Conservation (phyloP, 2,888 invertebrate genomes). For the Epinotia nisella region DNA sequence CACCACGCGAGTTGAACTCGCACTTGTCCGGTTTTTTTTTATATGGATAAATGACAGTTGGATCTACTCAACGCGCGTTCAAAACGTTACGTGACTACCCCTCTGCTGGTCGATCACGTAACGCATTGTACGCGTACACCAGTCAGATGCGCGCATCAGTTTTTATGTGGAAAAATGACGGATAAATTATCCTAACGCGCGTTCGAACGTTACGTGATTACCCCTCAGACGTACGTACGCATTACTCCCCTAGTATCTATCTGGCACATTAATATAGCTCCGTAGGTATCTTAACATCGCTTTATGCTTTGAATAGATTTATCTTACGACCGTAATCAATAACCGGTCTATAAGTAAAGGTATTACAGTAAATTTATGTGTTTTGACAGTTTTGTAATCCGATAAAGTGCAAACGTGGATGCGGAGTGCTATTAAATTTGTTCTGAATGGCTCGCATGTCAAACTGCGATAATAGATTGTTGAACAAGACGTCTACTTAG, state of each 20-base stretch:
- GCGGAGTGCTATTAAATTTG: constrained; percentile 30
- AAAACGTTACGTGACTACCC: too few species aligned
- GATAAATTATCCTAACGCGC: too few species aligned
- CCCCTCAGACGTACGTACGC: too few species aligned
- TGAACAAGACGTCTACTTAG: constrained; percentile 8
- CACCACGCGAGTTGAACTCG: too few species aligned
- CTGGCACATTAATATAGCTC: background rate
- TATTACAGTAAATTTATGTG: constrained; percentile 18
- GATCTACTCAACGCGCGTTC: too few species aligned
- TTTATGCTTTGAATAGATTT: constrained; percentile 2
- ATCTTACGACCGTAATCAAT: constrained; percentile 13
- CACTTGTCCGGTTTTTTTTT: too few species aligned
- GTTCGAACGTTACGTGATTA: too few species aligned
- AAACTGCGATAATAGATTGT: constrained; percentile 31
- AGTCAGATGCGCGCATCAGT: too few species aligned
- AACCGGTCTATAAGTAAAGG: constrained; percentile 1
- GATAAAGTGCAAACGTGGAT: constrained; percentile 32
- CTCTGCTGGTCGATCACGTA: too few species aligned
- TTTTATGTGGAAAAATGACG: too few species aligned
- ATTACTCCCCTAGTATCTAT: background rate
- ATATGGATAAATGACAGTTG: too few species aligned
- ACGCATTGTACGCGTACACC: too few species aligned
- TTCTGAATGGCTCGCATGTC: constrained; percentile 39
- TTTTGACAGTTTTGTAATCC: constrained; percentile 38
- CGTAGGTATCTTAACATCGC: constrained; percentile 7